Base-by-base conservation (phyloP, 2,888 invertebrate genomes). In the Drosophila borealis region DNA sequence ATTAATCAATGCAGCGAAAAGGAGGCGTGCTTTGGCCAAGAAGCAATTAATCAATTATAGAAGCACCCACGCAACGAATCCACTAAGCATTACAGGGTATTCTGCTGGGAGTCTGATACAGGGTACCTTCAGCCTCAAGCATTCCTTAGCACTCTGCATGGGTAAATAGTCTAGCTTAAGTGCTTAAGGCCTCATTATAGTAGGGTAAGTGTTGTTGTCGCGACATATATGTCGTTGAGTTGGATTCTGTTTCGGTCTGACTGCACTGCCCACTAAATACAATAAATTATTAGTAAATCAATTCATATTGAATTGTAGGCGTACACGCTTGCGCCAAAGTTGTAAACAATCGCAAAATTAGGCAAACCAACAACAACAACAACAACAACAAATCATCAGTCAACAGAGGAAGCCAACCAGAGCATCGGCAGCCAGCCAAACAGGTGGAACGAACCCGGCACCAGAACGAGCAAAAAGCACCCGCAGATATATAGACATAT, bases 211-310 rank as follows among this genome's bases (percentile, higher is more conserved):
- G 39, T 55, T 41, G 41, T 33, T 56, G 14, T 44, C 33, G 41
- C 29, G 37, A 60, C 14, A 56, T 21, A 59, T 61, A 45, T 39
- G 21, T 41, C 21, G 19, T 33, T 14, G 42, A 55, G 14, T 54
- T 53, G 56, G 61, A 64, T 63, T 66, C 50, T 66, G 29, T 53
- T 50, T 61, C 45, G 50, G 49, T 55, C 67, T 76, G 89, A 87
- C 76, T 84, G 79, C 86, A 87, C 89, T 89, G 88, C 89, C 89
- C 89, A 89, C 84, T 67, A 76, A 73, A 62, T 81, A 82, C 86
- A 88, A 86, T 88, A 89, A 88, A 89, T 85, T 82, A 80, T 71
- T 49, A 56, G 69, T 53, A 61, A 69, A 67, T 56, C 68, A 60
- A 78, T 67, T 41, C 48, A 45, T 68, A 63, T 80, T 59, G 61